Percentiles rank a stretch among this genome's conserved stretches.
Conservation (phyloP, 1,140 invertebrate species). For the Euwallacea similis region DNA sequence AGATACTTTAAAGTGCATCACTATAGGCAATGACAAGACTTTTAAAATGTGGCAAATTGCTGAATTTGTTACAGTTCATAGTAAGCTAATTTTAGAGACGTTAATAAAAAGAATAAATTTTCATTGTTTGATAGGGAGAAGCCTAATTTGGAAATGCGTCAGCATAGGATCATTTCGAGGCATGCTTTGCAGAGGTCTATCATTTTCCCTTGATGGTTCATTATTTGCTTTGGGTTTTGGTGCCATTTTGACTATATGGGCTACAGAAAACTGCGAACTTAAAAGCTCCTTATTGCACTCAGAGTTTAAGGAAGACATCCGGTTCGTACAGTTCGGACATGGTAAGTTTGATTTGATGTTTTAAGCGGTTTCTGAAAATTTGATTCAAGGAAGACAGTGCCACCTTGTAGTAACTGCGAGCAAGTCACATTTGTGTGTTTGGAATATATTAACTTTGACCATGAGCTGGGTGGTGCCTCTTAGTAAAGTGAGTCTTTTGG, state of each 20-base stretch:
- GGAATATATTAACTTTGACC: constrained; percentile 71
- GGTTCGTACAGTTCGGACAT: constrained; percentile 64
- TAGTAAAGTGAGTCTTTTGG: constrained; percentile 57
- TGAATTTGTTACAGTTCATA: constrained; percentile 59
- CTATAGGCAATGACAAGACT: constrained; percentile 67
- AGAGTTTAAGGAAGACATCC: constrained; percentile 50
- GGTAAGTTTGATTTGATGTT: constrained; percentile 44
- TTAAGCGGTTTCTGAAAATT: not conserved
- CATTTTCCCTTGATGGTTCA: constrained; percentile 77
- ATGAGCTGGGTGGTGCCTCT: constrained; percentile 62
- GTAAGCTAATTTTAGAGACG: constrained; percentile 46
- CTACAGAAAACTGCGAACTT: constrained; percentile 59
- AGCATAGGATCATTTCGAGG: constrained; percentile 67
- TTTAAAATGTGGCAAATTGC: constrained; percentile 74
- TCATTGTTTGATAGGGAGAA: constrained; percentile 51
- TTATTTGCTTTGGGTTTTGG: constrained; percentile 72
- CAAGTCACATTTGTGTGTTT: constrained; percentile 62
- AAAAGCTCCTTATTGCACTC: constrained; percentile 56
- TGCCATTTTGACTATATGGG: constrained; percentile 72
- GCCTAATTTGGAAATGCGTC: constrained; percentile 66
- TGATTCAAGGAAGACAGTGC: constrained; percentile 53
- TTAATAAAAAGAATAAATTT: not conserved
- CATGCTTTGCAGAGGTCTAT: constrained; percentile 59
- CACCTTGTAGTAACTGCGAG: constrained; percentile 67
- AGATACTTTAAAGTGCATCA: constrained; percentile 60